These are phyloP conservation scores for Myotis planiceps DNA, from an alignment of 2,797 vertebrate genomes.

Conservation along the genomic window DNA sequence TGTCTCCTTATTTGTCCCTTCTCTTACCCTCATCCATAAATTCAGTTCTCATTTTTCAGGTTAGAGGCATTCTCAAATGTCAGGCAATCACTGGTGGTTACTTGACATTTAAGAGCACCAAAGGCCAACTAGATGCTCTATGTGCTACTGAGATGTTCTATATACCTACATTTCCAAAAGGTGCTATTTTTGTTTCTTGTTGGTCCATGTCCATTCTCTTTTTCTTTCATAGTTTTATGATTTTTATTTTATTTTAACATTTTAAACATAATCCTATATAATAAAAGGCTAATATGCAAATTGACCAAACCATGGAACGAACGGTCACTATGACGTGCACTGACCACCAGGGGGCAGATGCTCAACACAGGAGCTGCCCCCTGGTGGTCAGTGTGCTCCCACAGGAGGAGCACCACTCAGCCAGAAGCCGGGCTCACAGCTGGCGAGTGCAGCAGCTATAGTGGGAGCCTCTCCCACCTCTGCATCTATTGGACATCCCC, in stretches of 20 bases:
- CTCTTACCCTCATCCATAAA: neutral
- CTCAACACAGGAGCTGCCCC: too few species aligned
- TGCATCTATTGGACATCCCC: too few species aligned
- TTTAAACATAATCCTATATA: too few species aligned
- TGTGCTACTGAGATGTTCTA: neutral
- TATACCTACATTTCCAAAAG: neutral
- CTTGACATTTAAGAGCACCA: neutral
- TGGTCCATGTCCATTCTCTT: neutral
- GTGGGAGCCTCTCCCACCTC: accelerated
- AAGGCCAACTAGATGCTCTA: neutral
- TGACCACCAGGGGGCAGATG: too few species aligned
- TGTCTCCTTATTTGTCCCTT: neutral
- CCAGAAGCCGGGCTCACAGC: too few species aligned
- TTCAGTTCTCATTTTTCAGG: neutral
- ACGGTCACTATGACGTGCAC: accelerated
- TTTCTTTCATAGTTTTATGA: neutral
- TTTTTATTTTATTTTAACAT: neutral
- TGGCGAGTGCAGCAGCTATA: too few species aligned
- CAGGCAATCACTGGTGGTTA: neutral
- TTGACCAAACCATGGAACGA: too few species aligned
- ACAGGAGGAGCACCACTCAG: too few species aligned
- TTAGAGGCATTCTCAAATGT: neutral
- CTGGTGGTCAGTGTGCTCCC: too few species aligned
- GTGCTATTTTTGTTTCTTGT: neutral
- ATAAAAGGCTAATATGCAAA: too few species aligned